Evolutionary conservation across 2,113 vertebrate species (phyloP).

Genomic region (Brienomyrus brachyistius): DNA sequence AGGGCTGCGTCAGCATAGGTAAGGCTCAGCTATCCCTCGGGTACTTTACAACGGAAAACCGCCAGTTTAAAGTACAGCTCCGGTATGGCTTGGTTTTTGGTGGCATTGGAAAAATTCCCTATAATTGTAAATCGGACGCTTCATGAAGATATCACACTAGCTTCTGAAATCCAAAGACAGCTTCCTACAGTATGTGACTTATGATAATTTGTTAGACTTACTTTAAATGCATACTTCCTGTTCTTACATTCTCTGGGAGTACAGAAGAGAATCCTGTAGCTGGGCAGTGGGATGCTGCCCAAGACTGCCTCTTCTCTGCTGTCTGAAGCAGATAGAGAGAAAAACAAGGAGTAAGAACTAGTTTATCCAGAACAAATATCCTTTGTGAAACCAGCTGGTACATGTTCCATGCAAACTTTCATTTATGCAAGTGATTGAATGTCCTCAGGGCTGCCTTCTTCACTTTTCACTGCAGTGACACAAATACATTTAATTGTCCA

Average conservation of each 20-base stretch:
- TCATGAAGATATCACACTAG: background rate
- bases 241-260: slow-evolving; percentile 71
- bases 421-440: background rate
- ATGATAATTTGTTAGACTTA: slow-evolving; percentile 37
- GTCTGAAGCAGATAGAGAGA: slow-evolving; percentile 51
- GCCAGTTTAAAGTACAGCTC: background rate
- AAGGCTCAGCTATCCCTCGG: background rate
- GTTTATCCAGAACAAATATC: background rate
- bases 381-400: background rate
- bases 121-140: background rate
- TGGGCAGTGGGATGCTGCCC: slow-evolving; percentile 80
- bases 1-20: background rate
- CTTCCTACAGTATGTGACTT: background rate
- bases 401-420: slow-evolving; percentile 17
- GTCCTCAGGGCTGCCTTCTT: background rate
- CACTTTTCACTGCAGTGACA: background rate
- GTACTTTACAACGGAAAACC: background rate
- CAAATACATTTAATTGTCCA: background rate
- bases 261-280: slow-evolving; percentile 76
- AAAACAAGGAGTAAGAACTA: background rate
- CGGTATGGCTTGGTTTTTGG: background rate
- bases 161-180: background rate
- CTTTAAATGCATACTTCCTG: slow-evolving; percentile 80
- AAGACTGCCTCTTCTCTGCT: slow-evolving; percentile 78
- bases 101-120: background rate